A percentile compares a stretch with the other conserved stretches of the same genome.
Conservation (phyloP, 2,797 vertebrate genomes). For the Gastrophryne carolinensis region DNA sequence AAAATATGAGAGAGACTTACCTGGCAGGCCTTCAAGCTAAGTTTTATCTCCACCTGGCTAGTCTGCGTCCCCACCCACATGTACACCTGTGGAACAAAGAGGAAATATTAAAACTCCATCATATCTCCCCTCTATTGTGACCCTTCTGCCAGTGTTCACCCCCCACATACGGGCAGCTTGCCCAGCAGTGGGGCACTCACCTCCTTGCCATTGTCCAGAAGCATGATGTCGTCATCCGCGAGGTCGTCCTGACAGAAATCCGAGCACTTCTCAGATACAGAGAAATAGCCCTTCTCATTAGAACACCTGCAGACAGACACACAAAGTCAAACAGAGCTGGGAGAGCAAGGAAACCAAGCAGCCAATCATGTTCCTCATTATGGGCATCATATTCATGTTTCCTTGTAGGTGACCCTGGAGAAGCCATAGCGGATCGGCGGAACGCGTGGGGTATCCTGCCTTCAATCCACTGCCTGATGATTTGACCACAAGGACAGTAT, state of each 20-base stretch:
- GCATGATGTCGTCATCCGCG: constrained; percentile 96
- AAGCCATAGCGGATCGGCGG: no score
- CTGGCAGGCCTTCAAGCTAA: constrained; percentile 97
- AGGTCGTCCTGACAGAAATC: constrained; percentile 98
- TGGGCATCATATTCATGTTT: no score
- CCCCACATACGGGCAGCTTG: no score
- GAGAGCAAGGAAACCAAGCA: no score
- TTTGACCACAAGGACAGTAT: no score
- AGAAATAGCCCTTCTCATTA: constrained; percentile 96
- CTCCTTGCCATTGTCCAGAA: constrained; percentile 92
- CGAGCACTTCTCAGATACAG: constrained; percentile 94
- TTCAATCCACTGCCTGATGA: no score
- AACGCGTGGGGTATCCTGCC: no score
- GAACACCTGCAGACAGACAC: constrained; percentile 78
- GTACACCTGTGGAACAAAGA: constrained; percentile 80
- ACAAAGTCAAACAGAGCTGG: no score
- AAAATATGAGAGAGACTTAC: constrained; percentile 66
- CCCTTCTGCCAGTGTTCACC: neutral
- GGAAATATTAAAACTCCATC: neutral
- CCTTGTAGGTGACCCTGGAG: no score
- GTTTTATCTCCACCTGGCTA: constrained; percentile 97
- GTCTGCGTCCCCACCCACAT: constrained; percentile 99
- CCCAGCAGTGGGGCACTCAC: constrained; percentile 60
- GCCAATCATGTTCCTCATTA: no score
- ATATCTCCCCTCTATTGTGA: neutral